Percentiles rank a stretch among this genome's conserved stretches.
These are phyloP conservation scores for Engraulis encrasicolus DNA, from an alignment of 2,113 vertebrate genomes.

Conservation along the genomic window DNA sequence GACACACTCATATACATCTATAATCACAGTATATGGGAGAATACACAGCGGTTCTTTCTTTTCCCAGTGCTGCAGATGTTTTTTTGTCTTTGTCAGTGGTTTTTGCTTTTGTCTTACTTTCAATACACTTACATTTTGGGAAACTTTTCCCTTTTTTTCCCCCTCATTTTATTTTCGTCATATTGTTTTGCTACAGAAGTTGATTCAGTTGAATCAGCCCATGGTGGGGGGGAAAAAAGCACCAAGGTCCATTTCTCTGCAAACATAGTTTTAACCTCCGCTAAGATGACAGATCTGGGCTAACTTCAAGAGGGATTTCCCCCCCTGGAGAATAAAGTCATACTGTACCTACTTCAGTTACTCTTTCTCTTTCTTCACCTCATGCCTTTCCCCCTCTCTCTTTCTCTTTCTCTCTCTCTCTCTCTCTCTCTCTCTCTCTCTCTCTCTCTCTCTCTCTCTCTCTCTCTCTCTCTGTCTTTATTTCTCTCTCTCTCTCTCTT, in stretches of 20 bases:
- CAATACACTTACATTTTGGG: background rate
- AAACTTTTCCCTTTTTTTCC: conserved; percentile 20
- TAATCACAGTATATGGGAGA: conserved; percentile 27
- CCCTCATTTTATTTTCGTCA: background rate
- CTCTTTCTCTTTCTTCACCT: background rate
- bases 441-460: background rate
- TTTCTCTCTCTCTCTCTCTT: conserved; percentile 20
- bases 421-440: background rate
- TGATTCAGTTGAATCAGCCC: background rate
- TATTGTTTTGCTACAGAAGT: background rate
- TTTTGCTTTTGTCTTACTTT: conserved; percentile 32
- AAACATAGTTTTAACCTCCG: background rate
- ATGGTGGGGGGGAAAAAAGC: too few species aligned
- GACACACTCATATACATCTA: background rate
- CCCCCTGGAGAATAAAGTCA: conserved; percentile 14
- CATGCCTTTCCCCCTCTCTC: background rate
- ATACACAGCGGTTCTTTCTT: conserved; percentile 17
- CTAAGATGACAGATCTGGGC: background rate
- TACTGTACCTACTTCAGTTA: background rate
- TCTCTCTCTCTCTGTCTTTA: background rate
- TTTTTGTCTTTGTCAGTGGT: conserved; percentile 16
- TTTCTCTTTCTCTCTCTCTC: background rate
- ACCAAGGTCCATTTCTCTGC: background rate
- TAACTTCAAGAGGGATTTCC: conserved; percentile 13
- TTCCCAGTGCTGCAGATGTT: conserved; percentile 29